These are phyloP conservation scores for Hippocampus mohnikei DNA, from an alignment of 2,113 vertebrate species.

Conservation along the genomic window DNA sequence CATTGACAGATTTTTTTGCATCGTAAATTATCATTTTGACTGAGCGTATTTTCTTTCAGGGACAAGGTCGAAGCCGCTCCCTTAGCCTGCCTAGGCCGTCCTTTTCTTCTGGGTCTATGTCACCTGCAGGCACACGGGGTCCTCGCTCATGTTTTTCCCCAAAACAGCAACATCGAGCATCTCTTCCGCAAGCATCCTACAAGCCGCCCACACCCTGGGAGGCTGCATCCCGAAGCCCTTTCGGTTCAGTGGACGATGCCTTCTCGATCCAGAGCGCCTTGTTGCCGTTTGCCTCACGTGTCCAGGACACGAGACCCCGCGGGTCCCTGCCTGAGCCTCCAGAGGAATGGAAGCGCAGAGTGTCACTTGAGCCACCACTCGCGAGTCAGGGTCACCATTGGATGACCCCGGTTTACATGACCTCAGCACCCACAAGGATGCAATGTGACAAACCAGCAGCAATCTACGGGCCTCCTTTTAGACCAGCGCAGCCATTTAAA, in stretches of 20 bases:
- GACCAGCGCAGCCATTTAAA: conserved; percentile 70
- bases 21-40: background rate
- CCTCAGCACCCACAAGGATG: conserved; percentile 34
- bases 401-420: conserved; percentile 19
- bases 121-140: conserved; percentile 61
- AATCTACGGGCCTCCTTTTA: conserved; percentile 70
- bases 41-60: conserved; percentile 48
- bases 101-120: conserved; percentile 49
- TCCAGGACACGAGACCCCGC: conserved; percentile 75
- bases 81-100: conserved; percentile 74
- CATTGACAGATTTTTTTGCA: too few relatives aligned
- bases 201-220: conserved; percentile 84
- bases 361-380: conserved; percentile 66
- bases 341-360: conserved; percentile 77
- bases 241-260: conserved; percentile 82
- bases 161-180: conserved; percentile 53
- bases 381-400: conserved; percentile 34
- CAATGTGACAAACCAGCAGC: conserved; percentile 46
- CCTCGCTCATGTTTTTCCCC: conserved; percentile 54
- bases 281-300: conserved; percentile 72
- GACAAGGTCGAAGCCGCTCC: conserved; percentile 66
- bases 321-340: conserved; percentile 78
- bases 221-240: conserved; percentile 77
- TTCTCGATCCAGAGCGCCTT: conserved; percentile 75
- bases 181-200: conserved; percentile 62